phyloP scores from a whole-genome alignment of 2,888 invertebrate species.

The Idaea aversata region DNA sequence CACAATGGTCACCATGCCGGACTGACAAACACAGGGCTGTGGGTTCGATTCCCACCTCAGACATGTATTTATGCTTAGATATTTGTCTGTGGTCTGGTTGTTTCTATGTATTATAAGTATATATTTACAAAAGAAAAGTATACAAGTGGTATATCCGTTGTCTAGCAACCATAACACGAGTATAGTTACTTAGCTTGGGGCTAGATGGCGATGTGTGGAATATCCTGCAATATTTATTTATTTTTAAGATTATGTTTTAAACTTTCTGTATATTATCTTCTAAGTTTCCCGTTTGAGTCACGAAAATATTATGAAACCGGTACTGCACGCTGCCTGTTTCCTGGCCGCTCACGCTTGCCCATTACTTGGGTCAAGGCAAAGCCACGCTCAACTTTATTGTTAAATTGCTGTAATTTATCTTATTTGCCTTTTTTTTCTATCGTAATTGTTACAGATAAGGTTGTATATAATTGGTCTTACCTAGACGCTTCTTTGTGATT shows the following conservation, averaged over 20 bases:
- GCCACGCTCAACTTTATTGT: slow-evolving; percentile 30
- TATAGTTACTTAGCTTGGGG: no score
- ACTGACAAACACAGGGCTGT: no score
- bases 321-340: not conserved
- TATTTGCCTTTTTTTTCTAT: slow-evolving; percentile 31
- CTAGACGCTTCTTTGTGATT: slow-evolving; percentile 12
- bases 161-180: no score
- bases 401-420: slow-evolving; percentile 40
- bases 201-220: no score
- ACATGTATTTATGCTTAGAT: no score
- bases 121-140: no score
- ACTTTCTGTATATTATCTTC: not conserved
- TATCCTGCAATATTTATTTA: not conserved
- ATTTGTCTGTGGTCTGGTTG: no score
- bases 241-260: not conserved
- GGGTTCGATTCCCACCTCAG: no score
- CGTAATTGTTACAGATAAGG: slow-evolving; percentile 24
- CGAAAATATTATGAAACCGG: not conserved
- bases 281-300: not conserved
- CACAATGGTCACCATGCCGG: no score
- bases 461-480: slow-evolving; percentile 23
- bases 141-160: no score
- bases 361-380: slow-evolving; percentile 39
- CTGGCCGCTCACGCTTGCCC: slow-evolving; percentile 22
- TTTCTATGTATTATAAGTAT: no score